A percentile compares a stretch with the other conserved stretches of the same genome.
These are phyloP conservation scores for Drosophila insularis DNA, from an alignment of 1,140 invertebrate species.

Conservation along the genomic window DNA sequence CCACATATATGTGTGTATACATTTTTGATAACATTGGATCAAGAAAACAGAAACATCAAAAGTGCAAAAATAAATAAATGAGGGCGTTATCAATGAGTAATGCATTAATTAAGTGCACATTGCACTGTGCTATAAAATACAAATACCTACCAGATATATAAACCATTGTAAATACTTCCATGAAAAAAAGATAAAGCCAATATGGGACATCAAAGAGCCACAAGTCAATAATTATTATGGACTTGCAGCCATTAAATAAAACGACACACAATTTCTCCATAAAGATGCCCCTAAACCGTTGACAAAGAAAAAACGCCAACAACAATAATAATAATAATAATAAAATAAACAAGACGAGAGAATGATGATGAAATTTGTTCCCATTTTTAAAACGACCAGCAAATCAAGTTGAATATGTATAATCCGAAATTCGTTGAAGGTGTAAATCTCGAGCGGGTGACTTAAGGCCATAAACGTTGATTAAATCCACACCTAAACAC, in stretches of 20 bases:
- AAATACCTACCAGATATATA: neutral
- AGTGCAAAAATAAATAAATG: neutral
- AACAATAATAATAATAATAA: neutral
- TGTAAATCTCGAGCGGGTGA: conserved; percentile 9
- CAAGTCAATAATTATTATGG: conserved; percentile 18
- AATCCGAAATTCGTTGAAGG: neutral
- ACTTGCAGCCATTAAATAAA: conserved; percentile 1
- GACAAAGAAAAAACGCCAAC: neutral
- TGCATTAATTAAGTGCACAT: neutral
- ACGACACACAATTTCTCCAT: conserved; percentile 13
- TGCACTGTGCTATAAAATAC: conserved; percentile 7
- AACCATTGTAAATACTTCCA: conserved; percentile 2
- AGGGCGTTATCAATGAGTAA: neutral
- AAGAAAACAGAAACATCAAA: neutral
- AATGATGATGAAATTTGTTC: conserved; percentile 3
- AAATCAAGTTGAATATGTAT: neutral
- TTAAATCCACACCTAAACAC: neutral
- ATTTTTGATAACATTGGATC: neutral
- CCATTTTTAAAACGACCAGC: conserved; percentile 6
- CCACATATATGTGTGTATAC: no score
- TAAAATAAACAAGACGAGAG: neutral
- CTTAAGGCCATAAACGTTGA: conserved; percentile 29
- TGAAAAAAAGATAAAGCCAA: conserved; percentile 13
- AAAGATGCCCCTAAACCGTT: neutral
- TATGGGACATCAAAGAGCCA: conserved; percentile 19